A percentile compares a stretch with the other conserved stretches of the same genome.
Conservation (phyloP, 1,140 invertebrate species). For the Apis florea region DNA sequence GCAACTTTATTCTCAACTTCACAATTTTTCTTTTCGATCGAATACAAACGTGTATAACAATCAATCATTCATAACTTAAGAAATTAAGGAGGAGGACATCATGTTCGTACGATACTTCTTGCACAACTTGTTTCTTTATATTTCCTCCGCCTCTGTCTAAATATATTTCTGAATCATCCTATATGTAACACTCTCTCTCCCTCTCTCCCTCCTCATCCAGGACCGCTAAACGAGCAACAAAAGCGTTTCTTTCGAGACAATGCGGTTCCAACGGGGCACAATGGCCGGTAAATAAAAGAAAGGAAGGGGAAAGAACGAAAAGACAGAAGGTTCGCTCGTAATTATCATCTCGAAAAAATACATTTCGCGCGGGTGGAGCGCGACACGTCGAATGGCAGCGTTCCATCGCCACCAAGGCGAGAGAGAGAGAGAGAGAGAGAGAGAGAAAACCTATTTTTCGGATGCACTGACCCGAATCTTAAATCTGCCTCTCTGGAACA, state of each 20-base stretch:
- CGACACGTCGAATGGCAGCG: not conserved
- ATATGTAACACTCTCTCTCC: too few species aligned
- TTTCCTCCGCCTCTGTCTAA: too few species aligned
- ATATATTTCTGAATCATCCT: too few species aligned
- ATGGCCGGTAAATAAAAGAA: slow-evolving; percentile 18
- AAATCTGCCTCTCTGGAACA: not conserved
- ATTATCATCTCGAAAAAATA: slow-evolving; percentile 42
- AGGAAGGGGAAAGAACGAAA: not conserved
- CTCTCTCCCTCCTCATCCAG: not conserved
- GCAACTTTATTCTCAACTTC: too few species aligned
- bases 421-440: too few species aligned
- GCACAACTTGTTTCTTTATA: too few species aligned
- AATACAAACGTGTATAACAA: too few species aligned
- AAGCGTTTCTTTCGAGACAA: slow-evolving; percentile 27
- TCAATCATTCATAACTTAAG: too few species aligned
- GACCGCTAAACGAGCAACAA: slow-evolving; percentile 24
- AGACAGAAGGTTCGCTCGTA: slow-evolving; percentile 22
- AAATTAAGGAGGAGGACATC: too few species aligned
- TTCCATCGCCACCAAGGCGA: not conserved
- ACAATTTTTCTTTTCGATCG: too few species aligned
- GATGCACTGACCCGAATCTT: slow-evolving; percentile 34
- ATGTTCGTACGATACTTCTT: too few species aligned
- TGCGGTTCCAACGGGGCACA: not conserved
- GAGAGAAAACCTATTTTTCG: slow-evolving; percentile 16
- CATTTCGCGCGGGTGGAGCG: not conserved